phyloP scores from a whole-genome alignment of 1,140 invertebrate species.

The Brachionus calyciflorus region DNA sequence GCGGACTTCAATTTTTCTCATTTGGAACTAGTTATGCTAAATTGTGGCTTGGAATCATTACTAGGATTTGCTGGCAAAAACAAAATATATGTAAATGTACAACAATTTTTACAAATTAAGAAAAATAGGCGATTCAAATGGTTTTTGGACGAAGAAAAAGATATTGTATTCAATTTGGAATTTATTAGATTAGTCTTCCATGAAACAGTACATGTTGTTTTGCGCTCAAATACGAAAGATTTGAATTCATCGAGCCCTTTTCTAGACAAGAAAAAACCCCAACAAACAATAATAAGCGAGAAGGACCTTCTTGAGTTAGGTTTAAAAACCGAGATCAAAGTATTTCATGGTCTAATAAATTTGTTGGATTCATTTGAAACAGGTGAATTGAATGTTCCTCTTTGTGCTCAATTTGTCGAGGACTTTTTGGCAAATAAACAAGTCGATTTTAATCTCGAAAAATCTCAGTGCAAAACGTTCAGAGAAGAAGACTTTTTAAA shows the following conservation, averaged over 20 bases:
- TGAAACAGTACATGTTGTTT: not conserved
- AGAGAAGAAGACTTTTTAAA: not conserved
- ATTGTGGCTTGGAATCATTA: not conserved
- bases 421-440: not conserved
- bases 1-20: not conserved
- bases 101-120: not conserved
- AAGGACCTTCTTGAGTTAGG: not conserved
- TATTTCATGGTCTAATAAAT: not conserved
- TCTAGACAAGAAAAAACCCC: not conserved
- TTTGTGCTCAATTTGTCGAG: not conserved
- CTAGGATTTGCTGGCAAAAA: conserved; percentile 8
- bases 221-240: not conserved
- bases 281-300: not conserved
- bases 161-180: conserved; percentile 16
- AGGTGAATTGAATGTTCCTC: not conserved
- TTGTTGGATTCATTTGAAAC: not conserved
- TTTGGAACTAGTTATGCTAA: not conserved
- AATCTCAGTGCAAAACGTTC: not conserved
- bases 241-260: not conserved
- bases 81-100: conserved; percentile 10
- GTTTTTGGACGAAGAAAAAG: not conserved
- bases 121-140: not conserved
- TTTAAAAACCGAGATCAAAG: not conserved
- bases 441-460: not conserved
- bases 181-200: conserved; percentile 10